Percentiles rank a stretch among this genome's conserved stretches.
phyloP scores from a whole-genome alignment of 64 coral and sea anemone species.

The Montipora sp. region DNA sequence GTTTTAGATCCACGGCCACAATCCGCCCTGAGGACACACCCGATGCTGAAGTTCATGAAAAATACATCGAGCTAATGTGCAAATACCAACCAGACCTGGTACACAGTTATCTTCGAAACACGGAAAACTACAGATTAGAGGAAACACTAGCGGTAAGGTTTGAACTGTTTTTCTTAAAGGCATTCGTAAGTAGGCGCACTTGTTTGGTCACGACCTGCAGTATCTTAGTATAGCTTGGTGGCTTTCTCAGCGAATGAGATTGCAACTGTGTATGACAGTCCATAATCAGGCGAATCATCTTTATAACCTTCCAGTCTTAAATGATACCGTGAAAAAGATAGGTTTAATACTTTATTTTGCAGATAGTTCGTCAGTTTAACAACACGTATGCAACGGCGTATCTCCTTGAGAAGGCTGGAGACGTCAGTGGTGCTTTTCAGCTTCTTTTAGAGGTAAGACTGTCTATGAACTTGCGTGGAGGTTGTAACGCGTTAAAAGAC shows the following conservation, averaged over 20 bases:
- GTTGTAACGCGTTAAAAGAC: too few species aligned
- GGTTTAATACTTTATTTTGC: not conserved
- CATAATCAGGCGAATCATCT: too few species aligned
- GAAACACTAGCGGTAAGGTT: slow-evolving; percentile 91
- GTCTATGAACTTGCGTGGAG: too few species aligned
- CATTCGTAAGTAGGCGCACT: not conserved
- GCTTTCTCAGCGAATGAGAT: too few species aligned
- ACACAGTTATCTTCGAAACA: slow-evolving; percentile 80
- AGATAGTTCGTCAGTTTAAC: slow-evolving; percentile 90
- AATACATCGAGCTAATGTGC: slow-evolving; percentile 98
- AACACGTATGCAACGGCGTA: slow-evolving; percentile 88
- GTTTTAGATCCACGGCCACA: slow-evolving; percentile 38
- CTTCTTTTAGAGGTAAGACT: slow-evolving; percentile 88
- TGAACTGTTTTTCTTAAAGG: not conserved
- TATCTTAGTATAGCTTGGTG: too few species aligned
- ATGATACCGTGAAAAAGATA: too few species aligned
- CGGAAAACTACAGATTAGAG: slow-evolving; percentile 88
- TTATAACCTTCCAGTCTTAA: too few species aligned
- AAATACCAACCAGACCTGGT: slow-evolving; percentile 83
- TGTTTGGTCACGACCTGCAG: not conserved
- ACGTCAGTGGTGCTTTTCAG: slow-evolving; percentile 91
- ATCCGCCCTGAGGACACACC: slow-evolving; percentile 67
- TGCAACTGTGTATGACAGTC: too few species aligned
- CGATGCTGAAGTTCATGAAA: slow-evolving; percentile 87
- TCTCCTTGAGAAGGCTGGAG: slow-evolving; percentile 94